These are phyloP conservation scores for Andrena minutula DNA, from an alignment of 2,888 invertebrate genomes.

Conservation along the genomic window DNA sequence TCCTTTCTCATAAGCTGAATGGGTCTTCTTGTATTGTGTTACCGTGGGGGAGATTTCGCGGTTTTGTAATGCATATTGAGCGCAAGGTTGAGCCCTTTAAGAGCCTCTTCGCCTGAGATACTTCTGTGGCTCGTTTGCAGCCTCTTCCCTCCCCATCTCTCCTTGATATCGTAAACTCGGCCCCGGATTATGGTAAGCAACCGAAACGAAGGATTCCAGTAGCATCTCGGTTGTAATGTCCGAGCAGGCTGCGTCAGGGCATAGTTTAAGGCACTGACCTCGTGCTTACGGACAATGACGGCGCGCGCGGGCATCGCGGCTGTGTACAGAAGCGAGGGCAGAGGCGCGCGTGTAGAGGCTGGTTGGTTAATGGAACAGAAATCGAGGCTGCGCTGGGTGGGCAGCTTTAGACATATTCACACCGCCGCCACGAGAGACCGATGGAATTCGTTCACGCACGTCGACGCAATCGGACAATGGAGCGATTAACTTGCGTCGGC, in stretches of 20 bases:
- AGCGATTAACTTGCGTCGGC: constrained; percentile 82
- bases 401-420: constrained; percentile 41
- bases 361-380: constrained; percentile 27
- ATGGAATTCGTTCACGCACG: constrained; percentile 77
- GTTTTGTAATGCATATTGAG: no score
- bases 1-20: no score
- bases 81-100: no score
- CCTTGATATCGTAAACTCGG: not conserved
- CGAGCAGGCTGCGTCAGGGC: not conserved
- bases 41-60: no score
- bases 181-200: not conserved
- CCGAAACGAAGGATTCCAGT: not conserved
- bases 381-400: constrained; percentile 7
- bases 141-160: not conserved
- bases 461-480: constrained; percentile 80
- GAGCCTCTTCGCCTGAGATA: no score
- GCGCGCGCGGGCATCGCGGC: not conserved
- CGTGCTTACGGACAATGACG: not conserved
- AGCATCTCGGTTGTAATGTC: not conserved
- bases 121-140: no score
- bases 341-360: not conserved
- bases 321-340: not conserved
- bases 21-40: no score
- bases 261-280: not conserved
- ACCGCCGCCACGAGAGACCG: constrained; percentile 47